Conservation (phyloP, 1,140 invertebrate genomes). For the Philaenus spumarius region DNA sequence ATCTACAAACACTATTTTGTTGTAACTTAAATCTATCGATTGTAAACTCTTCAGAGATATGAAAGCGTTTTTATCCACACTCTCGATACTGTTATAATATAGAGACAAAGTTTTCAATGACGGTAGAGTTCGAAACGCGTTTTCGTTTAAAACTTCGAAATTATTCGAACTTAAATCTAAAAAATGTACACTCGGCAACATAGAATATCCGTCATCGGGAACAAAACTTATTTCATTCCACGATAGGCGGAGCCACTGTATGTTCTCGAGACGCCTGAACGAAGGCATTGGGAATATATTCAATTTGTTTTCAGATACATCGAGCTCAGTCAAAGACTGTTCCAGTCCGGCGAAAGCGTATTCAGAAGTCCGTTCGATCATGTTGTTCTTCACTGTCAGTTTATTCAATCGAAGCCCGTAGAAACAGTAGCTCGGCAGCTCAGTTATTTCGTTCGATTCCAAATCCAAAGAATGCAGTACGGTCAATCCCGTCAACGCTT, state of each 20-base stretch:
- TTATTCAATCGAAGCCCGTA: conserved; percentile 74
- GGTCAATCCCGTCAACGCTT: conserved; percentile 62
- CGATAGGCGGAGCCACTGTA: conserved; percentile 66
- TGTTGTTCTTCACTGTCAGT: conserved; percentile 77
- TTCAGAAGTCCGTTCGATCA: conserved; percentile 68
- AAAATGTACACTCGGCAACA: conserved; percentile 60
- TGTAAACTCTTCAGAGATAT: conserved; percentile 62
- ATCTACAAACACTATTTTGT: conserved; percentile 68
- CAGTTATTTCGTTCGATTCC: conserved; percentile 74
- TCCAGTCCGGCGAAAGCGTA: conserved; percentile 81
- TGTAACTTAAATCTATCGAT: conserved; percentile 77
- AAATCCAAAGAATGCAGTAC: conserved; percentile 72
- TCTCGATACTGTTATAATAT: conserved; percentile 72
- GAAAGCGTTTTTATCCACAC: conserved; percentile 69
- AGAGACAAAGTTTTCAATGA: conserved; percentile 72
- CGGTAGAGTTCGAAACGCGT: conserved; percentile 72
- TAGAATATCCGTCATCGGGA: conserved; percentile 59
- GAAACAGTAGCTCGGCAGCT: conserved; percentile 78
- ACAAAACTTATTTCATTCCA: conserved; percentile 74
- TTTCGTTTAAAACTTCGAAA: conserved; percentile 62
- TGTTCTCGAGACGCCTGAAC: conserved; percentile 61
- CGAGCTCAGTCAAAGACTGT: conserved; percentile 68
- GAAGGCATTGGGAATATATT: conserved; percentile 72
- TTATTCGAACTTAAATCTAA: conserved; percentile 83
- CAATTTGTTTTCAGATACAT: conserved; percentile 79